A percentile compares a stretch with the other conserved stretches of the same genome.
Evolutionary conservation across 2,113 vertebrate species (phyloP).

Genomic region (Sylvilagus bachmani): DNA sequence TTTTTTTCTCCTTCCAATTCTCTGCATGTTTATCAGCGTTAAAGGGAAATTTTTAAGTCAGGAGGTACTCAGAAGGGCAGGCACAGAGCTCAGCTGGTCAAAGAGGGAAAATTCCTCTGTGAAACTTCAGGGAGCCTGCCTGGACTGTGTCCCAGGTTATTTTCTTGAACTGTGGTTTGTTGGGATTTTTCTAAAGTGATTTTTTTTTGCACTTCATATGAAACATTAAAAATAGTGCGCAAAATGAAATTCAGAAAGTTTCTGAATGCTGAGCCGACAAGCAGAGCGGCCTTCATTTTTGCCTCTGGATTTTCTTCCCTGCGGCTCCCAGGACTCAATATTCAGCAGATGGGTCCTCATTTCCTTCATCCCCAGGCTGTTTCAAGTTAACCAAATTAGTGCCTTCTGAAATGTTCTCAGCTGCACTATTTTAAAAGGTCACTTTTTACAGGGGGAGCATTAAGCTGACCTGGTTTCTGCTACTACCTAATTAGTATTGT

Average conservation of each 20-base stretch:
- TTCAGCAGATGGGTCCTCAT: not conserved
- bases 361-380: not conserved
- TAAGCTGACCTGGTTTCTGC: not conserved
- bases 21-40: constrained; percentile 61
- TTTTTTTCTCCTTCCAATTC: constrained; percentile 40
- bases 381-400: not conserved
- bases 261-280: not conserved
- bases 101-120: constrained; percentile 32
- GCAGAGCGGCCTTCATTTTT: not conserved
- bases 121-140: constrained; percentile 47
- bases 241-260: not conserved
- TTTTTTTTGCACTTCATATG: constrained; percentile 21
- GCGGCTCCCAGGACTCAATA: not conserved
- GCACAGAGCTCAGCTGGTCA: constrained; percentile 39
- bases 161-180: constrained; percentile 41
- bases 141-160: constrained; percentile 41
- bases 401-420: not conserved
- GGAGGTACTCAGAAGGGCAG: constrained; percentile 36
- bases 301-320: not conserved
- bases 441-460: not conserved
- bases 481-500: not conserved
- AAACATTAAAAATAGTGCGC: constrained; percentile 39
- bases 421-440: not conserved
- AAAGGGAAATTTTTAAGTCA: constrained; percentile 62
- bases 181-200: not conserved